Percentiles rank a stretch among this genome's conserved stretches.
These are phyloP conservation scores for Oligia strigilis DNA, from an alignment of 2,888 invertebrate species.

Conservation along the genomic window DNA sequence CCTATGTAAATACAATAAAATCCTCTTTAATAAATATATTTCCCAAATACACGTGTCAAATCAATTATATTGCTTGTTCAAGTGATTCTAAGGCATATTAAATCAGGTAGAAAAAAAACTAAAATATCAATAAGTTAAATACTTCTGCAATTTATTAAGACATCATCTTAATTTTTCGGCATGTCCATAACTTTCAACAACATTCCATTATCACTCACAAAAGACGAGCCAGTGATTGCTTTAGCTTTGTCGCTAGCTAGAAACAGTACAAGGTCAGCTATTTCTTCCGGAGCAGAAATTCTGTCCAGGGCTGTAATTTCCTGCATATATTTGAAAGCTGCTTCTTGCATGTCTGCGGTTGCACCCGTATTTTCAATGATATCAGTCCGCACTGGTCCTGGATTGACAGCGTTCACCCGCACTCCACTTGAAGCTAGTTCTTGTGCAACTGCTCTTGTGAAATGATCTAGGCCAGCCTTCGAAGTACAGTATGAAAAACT, in stretches of 20 bases:
- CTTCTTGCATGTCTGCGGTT: constrained; percentile 3
- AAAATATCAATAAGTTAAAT: neutral
- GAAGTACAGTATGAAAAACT: constrained; percentile 58
- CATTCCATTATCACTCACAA: constrained; percentile 54
- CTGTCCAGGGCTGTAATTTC: constrained; percentile 23
- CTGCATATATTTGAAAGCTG: constrained; percentile 5
- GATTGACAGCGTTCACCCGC: constrained; percentile 88
- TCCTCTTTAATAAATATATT: too few relatives aligned
- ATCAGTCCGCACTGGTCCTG: constrained; percentile 60
- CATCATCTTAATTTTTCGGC: neutral
- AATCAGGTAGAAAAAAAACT: neutral
- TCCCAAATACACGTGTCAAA: neutral
- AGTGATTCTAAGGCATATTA: neutral
- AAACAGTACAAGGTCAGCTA: constrained; percentile 69
- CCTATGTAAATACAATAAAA: too few relatives aligned
- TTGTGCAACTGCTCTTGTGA: constrained; percentile 79
- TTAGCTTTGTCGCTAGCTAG: constrained; percentile 68
- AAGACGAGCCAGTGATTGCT: constrained; percentile 66
- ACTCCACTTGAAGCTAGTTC: constrained; percentile 94
- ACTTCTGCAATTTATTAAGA: neutral
- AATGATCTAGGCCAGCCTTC: constrained; percentile 68
- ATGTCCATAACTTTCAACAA: constrained; percentile 4
- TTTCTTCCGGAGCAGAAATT: constrained; percentile 63
- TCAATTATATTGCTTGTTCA: neutral
- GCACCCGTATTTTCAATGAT: constrained; percentile 35